Evolutionary conservation across 2,888 invertebrate species (phyloP), one percentile per base, ranked within the genome.

Genomic region (Altica lythri): DNA sequence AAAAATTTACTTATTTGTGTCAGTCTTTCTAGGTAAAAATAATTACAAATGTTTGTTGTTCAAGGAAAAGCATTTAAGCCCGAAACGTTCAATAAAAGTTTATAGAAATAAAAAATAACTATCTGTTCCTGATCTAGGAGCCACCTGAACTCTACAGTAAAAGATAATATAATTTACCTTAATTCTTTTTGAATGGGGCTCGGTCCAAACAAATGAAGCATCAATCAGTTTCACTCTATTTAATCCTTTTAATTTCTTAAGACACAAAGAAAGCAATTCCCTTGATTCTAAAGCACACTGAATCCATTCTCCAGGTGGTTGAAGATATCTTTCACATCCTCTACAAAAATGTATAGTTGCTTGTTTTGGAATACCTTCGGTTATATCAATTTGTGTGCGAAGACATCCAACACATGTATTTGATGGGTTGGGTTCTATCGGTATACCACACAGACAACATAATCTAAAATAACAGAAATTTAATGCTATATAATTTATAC

Each of bases 171-270:
- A n/a, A n/a, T n/a, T 22, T 3, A 95, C 90, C 81, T 97, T 98
- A 46, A 99, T 87, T 62, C 99, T 84, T 77, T 94, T 96, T 1
- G 98, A 99, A 80, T 99, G 99, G 27, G 97, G 95, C 73, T 99
- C 99, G 6, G 99, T 99, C 98, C 98, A 99, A 2, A 96, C 85
- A 79, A 99, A 99, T 1, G 90, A 88, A 30, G 99, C 99, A 81
- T 99, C 98, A 48, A 97, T 81, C 10, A 99, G 79, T 70, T 95
- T 92, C 0, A 98, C 91, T 72, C 89, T 85, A 69, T 85, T 89
- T 4, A 98, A 78, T 0, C 94, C 94, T 75, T 91, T 97, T 16
- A 99, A 76, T 71, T 89, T 92, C 73, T 96, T 95, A 44, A 99
- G 79, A 68, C 99, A 99, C 1, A 99, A 75, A 0, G 90, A 84